phyloP scores from a whole-genome alignment of 92 coral and sea anemone genomes.

The Parazoanthus atlanticus region DNA sequence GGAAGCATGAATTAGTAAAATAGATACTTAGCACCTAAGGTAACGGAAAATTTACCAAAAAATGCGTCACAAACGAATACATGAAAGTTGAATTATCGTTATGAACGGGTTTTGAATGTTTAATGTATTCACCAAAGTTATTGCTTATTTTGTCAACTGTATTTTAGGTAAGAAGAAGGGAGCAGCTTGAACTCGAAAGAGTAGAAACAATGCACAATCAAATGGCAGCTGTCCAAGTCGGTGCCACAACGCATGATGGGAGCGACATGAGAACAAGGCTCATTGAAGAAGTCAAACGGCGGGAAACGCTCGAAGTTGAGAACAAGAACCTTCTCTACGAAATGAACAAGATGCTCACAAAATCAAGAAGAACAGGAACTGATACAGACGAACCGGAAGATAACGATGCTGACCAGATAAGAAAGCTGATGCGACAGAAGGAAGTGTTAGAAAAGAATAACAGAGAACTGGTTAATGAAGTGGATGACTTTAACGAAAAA shows the following conservation, averaged over 20 bases:
- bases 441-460: slow-evolving; percentile 55
- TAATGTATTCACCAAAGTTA: too few relatives aligned
- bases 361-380: slow-evolving; percentile 33
- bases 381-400: slow-evolving; percentile 44
- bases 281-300: slow-evolving; percentile 61
- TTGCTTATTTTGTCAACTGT: neutral
- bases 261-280: slow-evolving; percentile 58
- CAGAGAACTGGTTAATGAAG: slow-evolving; percentile 61
- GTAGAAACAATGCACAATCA: slow-evolving; percentile 28
- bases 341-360: slow-evolving; percentile 66
- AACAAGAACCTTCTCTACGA: slow-evolving; percentile 84
- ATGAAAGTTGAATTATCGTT: too few relatives aligned
- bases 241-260: slow-evolving; percentile 15
- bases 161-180: slow-evolving; percentile 34
- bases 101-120: too few relatives aligned
- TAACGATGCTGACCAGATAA: slow-evolving; percentile 4
- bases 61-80: too few relatives aligned
- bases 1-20: too few relatives aligned
- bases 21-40: too few relatives aligned
- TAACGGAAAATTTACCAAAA: too few relatives aligned
- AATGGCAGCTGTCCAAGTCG: slow-evolving; percentile 32
- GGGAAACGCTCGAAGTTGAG: slow-evolving; percentile 80
- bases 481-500: slow-evolving; percentile 69
- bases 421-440: slow-evolving; percentile 32
- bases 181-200: slow-evolving; percentile 25